phyloP scores from a whole-genome alignment of 2,888 invertebrate genomes.

The Pandemis corylana region DNA sequence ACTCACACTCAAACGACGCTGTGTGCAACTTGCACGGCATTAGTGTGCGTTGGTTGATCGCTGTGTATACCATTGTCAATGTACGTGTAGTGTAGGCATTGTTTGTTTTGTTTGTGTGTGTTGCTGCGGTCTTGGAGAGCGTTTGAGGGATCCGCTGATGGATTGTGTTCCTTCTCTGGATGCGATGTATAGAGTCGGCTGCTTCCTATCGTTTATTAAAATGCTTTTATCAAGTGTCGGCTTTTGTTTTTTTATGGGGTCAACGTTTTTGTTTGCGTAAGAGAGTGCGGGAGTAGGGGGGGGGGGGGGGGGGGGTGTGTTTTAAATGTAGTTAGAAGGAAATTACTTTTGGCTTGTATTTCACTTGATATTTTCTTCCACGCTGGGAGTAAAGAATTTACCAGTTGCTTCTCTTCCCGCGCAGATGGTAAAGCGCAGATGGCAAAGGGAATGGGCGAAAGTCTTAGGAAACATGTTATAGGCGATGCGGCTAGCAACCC shows the following conservation, averaged over 20 bases:
- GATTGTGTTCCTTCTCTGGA: conserved; percentile 61
- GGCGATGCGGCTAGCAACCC: too few relatives aligned
- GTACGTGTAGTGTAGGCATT: conserved; percentile 27
- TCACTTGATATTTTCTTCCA: too few relatives aligned
- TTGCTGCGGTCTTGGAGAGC: conserved; percentile 53
- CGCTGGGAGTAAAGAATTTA: too few relatives aligned
- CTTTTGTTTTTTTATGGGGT: conserved; percentile 17
- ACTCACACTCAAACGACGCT: conserved; percentile 35
- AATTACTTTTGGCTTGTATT: too few relatives aligned
- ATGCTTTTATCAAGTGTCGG: conserved; percentile 17
- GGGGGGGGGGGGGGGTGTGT: not conserved
- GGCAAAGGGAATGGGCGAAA: too few relatives aligned
- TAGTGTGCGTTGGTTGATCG: conserved; percentile 15
- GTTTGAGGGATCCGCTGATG: conserved; percentile 62
- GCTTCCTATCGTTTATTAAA: conserved; percentile 38
- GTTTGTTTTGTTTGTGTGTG: conserved; percentile 40
- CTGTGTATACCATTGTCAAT: conserved; percentile 3
- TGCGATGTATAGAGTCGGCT: conserved; percentile 56
- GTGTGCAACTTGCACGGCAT: conserved; percentile 40
- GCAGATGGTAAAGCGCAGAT: too few relatives aligned
- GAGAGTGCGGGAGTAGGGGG: not conserved
- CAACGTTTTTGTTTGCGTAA: not conserved
- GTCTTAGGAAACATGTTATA: too few relatives aligned
- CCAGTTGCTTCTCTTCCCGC: too few relatives aligned
- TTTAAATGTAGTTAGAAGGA: too few relatives aligned